Evolutionary conservation across 2,797 vertebrate genomes (phyloP).

Genomic region (Sebastes alutus): DNA sequence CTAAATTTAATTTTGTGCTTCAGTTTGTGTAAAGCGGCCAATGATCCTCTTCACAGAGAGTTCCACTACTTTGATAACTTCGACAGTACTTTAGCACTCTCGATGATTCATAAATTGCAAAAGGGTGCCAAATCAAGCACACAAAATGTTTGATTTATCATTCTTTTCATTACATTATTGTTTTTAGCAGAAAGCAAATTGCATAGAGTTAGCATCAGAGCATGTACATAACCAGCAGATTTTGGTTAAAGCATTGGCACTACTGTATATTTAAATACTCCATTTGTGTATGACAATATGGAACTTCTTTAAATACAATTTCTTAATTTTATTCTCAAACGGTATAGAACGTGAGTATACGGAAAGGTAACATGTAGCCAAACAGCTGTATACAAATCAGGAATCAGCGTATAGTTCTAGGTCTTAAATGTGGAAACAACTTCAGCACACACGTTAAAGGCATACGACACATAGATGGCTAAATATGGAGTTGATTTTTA

Average conservation of each 20-base stretch:
- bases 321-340: not conserved
- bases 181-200: not conserved
- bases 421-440: not conserved
- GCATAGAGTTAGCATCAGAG: not conserved
- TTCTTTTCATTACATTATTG: not conserved
- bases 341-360: not conserved
- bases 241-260: not conserved
- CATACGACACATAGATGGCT: not conserved
- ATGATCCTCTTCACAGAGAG: conserved; percentile 4
- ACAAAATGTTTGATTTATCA: not conserved
- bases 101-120: not conserved
- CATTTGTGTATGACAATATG: not conserved
- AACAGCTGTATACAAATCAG: not conserved
- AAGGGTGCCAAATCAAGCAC: not conserved
- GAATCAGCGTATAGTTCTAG: not conserved
- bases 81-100: not conserved
- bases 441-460: not conserved
- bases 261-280: not conserved
- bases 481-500: not conserved
- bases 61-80: not conserved
- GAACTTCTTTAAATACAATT: not conserved
- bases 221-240: not conserved
- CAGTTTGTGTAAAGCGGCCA: not conserved
- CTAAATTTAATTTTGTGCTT: not conserved
- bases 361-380: not conserved